Evolutionary conservation across 1,140 invertebrate genomes (phyloP).

Genomic region (Piezodorus guildinii): DNA sequence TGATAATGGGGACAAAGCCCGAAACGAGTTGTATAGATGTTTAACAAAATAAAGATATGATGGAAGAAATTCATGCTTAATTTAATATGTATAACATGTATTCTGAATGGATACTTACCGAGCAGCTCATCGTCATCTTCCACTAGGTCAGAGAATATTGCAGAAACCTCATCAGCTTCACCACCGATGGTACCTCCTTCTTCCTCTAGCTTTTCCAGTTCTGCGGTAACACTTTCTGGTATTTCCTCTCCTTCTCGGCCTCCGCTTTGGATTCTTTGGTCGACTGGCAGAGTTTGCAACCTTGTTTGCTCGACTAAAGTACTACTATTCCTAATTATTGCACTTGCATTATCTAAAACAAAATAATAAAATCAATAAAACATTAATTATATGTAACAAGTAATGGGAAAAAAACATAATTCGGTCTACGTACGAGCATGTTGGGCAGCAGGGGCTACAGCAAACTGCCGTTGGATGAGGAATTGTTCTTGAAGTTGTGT

Average conservation of each 20-base stretch:
- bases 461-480: slow-evolving; percentile 19
- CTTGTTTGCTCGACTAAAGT: background rate
- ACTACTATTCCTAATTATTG: slow-evolving; percentile 6
- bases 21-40: no score
- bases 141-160: slow-evolving; percentile 65
- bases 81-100: no score
- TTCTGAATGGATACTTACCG: slow-evolving; percentile 38
- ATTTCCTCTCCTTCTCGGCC: slow-evolving; percentile 41
- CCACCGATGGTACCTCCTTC: slow-evolving; percentile 50
- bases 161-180: slow-evolving; percentile 59
- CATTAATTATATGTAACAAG: background rate
- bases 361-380: background rate
- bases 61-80: no score
- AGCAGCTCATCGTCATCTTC: slow-evolving; percentile 80
- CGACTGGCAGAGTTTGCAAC: background rate
- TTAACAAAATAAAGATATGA: no score
- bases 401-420: background rate
- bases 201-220: slow-evolving; percentile 68
- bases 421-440: background rate
- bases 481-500: slow-evolving; percentile 16
- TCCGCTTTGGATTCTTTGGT: background rate
- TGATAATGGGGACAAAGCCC: no score
- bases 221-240: slow-evolving; percentile 64
- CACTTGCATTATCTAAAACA: slow-evolving; percentile 5
- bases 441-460: slow-evolving; percentile 1